A percentile compares a stretch with the other conserved stretches of the same genome.
Evolutionary conservation across 2,797 vertebrate species (phyloP).

Genomic region (Sebastes diaconus): DNA sequence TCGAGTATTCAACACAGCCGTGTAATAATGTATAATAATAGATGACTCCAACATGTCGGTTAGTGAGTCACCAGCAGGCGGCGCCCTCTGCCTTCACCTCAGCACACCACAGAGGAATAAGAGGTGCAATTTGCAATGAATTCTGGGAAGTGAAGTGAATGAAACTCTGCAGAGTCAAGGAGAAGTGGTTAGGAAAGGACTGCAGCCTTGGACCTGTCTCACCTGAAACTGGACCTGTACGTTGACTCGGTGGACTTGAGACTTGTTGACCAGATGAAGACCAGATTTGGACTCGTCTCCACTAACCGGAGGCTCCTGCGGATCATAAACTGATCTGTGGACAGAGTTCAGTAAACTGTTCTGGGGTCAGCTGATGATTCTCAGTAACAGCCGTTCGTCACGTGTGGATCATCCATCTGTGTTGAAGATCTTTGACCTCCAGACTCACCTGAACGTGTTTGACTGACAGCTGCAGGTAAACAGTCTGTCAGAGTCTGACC

Average conservation of each 20-base stretch:
- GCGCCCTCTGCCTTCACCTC: background rate
- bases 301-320: too few relatives aligned
- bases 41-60: too few relatives aligned
- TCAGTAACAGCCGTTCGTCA: background rate
- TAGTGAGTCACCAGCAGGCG: background rate
- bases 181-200: too few relatives aligned
- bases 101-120: too few relatives aligned
- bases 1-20: too few relatives aligned
- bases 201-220: too few relatives aligned
- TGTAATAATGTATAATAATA: too few relatives aligned
- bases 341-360: background rate
- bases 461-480: background rate
- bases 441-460: background rate
- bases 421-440: background rate
- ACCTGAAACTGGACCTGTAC: too few relatives aligned
- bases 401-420: background rate
- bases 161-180: too few relatives aligned
- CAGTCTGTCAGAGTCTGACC: background rate
- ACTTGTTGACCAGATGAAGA: too few relatives aligned
- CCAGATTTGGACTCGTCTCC: too few relatives aligned
- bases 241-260: too few relatives aligned
- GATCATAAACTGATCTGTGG: background rate
- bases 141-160: background rate
- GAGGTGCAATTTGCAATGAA: background rate
- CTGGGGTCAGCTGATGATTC: background rate